Conservation (phyloP, 2,888 invertebrate genomes). For the Diploptera punctata region DNA sequence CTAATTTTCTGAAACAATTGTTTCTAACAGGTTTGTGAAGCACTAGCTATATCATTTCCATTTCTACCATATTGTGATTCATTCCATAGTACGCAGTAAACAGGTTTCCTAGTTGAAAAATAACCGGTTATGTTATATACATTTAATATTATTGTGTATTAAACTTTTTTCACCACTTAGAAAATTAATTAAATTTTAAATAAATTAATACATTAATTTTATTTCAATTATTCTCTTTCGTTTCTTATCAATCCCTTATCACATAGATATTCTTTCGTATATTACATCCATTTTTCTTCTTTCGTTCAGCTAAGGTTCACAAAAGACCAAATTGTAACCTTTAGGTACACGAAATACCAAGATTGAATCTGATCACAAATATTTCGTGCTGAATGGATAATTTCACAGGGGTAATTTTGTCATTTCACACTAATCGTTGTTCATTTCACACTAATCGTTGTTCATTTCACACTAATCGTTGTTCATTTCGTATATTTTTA, state of each 20-base stretch:
- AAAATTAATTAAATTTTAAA: neutral
- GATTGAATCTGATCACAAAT: neutral
- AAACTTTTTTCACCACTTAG: neutral
- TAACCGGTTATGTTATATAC: neutral
- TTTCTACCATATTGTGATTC: slow-evolving; percentile 9
- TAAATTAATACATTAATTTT: neutral
- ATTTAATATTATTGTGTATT: neutral
- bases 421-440: too few relatives aligned
- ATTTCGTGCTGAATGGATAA: neutral
- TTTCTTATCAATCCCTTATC: neutral
- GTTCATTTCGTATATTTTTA: neutral
- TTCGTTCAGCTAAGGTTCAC: neutral
- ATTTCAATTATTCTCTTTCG: neutral
- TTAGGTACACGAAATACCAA: neutral
- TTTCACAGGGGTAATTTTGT: neutral
- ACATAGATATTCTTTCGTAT: neutral
- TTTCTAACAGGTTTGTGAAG: slow-evolving; percentile 10
- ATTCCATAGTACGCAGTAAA: neutral
- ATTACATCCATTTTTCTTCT: neutral
- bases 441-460: too few relatives aligned
- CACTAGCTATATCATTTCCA: slow-evolving; percentile 6
- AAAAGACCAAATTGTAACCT: neutral
- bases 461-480: neutral
- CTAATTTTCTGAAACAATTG: slow-evolving; percentile 2
- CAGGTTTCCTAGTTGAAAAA: neutral